A percentile compares a stretch with the other conserved stretches of the same genome.
Conservation (phyloP, 2,113 vertebrate genomes). For the Cairina moschata region DNA sequence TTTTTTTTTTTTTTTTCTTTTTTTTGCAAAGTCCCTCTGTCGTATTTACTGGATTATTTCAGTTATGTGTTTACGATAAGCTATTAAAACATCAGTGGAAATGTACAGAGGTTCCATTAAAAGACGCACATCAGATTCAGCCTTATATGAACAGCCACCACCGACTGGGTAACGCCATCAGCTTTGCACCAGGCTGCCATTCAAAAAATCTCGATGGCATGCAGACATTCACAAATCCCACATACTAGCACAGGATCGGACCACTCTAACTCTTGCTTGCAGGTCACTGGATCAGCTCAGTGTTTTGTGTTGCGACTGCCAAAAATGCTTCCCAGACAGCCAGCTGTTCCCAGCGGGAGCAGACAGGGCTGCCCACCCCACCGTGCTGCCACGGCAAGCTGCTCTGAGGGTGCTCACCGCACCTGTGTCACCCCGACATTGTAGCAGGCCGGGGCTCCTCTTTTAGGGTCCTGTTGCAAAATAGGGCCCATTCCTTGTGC, state of each 20-base stretch:
- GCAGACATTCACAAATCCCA: background rate
- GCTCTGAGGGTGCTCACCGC: background rate
- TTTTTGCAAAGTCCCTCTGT: background rate
- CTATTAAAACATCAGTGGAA: background rate
- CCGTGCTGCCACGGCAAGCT: rapidly evolving
- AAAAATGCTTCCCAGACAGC: background rate
- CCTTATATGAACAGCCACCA: background rate
- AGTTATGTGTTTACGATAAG: background rate
- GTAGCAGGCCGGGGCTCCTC: rapidly evolving
- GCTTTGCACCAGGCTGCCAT: background rate
- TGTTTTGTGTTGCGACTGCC: background rate
- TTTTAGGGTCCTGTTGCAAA: background rate
- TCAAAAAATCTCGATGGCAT: background rate
- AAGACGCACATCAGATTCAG: background rate
- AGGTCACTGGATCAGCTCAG: background rate
- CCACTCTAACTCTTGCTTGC: background rate
- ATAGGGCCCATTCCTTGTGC: background rate
- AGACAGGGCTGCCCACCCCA: background rate
- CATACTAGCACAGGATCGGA: background rate
- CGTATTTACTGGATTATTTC: background rate
- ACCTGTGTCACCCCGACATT: background rate
- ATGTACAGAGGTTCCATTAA: background rate
- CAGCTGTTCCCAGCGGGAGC: background rate
- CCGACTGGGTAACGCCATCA: background rate
- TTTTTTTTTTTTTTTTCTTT: background rate